Conservation (phyloP, 2,113 vertebrate genomes). For the Jacana jacana region DNA sequence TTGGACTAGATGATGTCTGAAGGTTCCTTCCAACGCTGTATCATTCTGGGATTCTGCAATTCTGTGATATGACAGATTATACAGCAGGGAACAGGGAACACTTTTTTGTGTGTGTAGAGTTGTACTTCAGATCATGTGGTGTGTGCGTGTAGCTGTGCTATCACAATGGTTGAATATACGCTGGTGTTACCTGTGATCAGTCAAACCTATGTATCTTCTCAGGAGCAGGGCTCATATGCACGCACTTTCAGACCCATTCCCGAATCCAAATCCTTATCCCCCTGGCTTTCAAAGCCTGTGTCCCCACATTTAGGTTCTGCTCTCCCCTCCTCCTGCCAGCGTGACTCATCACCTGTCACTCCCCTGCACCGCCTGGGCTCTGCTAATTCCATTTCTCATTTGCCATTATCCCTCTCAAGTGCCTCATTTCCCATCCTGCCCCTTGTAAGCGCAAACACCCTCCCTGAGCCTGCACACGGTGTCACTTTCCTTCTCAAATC, state of each 20-base stretch:
- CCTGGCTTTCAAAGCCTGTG: background rate
- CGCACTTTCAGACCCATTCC: background rate
- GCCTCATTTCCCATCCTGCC: background rate
- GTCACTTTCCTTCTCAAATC: background rate
- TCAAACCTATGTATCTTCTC: background rate
- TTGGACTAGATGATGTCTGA: too few species aligned
- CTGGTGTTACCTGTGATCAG: background rate
- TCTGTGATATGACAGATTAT: background rate
- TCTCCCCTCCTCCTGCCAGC: background rate
- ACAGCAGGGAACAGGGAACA: background rate
- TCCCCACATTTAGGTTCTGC: background rate
- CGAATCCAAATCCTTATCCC: background rate
- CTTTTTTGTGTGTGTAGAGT: background rate
- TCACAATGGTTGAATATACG: background rate
- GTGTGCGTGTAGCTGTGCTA: fast-evolving
- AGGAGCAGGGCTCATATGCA: background rate
- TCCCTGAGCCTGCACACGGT: background rate
- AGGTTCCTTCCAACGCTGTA: too few species aligned
- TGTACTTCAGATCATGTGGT: background rate
- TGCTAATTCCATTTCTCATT: slow-evolving; percentile 23
- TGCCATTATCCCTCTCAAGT: background rate
- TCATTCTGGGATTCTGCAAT: too few species aligned
- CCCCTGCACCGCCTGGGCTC: background rate
- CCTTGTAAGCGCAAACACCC: background rate
- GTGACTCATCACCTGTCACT: slow-evolving; percentile 12